Conservation (phyloP, 2,797 vertebrate species). For the Sebastes baramenuke region DNA sequence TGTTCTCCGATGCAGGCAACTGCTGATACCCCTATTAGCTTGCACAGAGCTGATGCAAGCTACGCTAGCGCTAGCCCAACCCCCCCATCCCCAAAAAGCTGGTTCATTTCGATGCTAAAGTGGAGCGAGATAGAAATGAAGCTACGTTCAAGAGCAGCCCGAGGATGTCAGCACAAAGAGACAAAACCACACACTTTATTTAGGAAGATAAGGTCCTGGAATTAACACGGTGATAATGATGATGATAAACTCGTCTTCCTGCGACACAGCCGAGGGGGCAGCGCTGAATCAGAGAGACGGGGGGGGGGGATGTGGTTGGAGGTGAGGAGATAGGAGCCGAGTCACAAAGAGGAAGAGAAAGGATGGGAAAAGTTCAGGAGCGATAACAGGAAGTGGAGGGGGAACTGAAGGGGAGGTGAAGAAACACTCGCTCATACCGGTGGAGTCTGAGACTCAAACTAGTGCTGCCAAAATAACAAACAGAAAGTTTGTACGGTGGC, state of each 20-base stretch:
- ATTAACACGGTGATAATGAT: conserved; percentile 68
- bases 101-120: conserved; percentile 56
- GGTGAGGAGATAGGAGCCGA: conserved; percentile 41
- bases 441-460: neutral
- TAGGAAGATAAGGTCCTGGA: conserved; percentile 73
- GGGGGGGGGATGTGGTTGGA: neutral
- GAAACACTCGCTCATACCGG: neutral
- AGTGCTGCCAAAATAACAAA: neutral
- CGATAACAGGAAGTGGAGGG: conserved; percentile 8
- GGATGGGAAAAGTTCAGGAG: conserved; percentile 22
- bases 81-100: neutral
- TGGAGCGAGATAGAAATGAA: conserved; percentile 54
- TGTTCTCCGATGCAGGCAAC: conserved; percentile 79
- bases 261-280: conserved; percentile 43
- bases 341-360: neutral
- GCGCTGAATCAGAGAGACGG: conserved; percentile 45
- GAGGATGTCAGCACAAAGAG: conserved; percentile 75
- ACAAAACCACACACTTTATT: conserved; percentile 77
- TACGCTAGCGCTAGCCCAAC: conserved; percentile 44
- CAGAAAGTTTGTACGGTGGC: neutral
- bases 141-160: conserved; percentile 62
- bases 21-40: conserved; percentile 81
- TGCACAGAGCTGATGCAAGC: conserved; percentile 79
- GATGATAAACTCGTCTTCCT: conserved; percentile 54
- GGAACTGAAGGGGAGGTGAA: neutral